Percentiles rank a stretch among this genome's conserved stretches.
These are phyloP conservation scores for Podarcis lilfordi DNA, from an alignment of 2,797 vertebrate species.

Conservation along the genomic window DNA sequence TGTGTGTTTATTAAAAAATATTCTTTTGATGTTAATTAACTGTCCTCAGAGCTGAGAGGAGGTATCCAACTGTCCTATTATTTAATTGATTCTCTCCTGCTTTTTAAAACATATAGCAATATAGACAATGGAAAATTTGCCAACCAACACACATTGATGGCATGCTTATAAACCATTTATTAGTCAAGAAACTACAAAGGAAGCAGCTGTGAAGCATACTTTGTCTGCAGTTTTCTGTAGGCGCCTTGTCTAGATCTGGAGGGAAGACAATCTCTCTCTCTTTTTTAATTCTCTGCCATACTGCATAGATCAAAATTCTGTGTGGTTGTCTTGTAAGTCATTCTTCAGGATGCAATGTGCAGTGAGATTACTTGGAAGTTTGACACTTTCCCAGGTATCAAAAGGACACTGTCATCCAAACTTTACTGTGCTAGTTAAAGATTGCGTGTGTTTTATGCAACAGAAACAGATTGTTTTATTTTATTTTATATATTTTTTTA, in stretches of 20 bases:
- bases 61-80: not conserved
- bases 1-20: not conserved
- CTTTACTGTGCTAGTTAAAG: not conserved
- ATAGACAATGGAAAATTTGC: not conserved
- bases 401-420: not conserved
- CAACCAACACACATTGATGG: not conserved
- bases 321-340: constrained; percentile 25
- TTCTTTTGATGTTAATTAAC: constrained; percentile 2
- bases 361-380: not conserved
- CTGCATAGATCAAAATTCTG: constrained; percentile 11
- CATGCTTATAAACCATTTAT: constrained; percentile 13
- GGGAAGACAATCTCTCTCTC: constrained; percentile 34
- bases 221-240: constrained; percentile 58
- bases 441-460: too few relatives aligned
- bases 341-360: constrained; percentile 31
- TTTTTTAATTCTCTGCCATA: constrained; percentile 40
- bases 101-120: constrained; percentile 10
- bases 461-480: not conserved
- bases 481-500: too few relatives aligned
- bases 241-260: constrained; percentile 52
- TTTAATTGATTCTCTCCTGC: not conserved
- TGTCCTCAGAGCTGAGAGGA: not conserved
- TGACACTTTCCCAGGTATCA: not conserved
- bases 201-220: constrained; percentile 21
- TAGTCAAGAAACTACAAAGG: not conserved